Evolutionary conservation across 2,113 vertebrate species (phyloP).

Genomic region (Limnothrissa miodon): DNA sequence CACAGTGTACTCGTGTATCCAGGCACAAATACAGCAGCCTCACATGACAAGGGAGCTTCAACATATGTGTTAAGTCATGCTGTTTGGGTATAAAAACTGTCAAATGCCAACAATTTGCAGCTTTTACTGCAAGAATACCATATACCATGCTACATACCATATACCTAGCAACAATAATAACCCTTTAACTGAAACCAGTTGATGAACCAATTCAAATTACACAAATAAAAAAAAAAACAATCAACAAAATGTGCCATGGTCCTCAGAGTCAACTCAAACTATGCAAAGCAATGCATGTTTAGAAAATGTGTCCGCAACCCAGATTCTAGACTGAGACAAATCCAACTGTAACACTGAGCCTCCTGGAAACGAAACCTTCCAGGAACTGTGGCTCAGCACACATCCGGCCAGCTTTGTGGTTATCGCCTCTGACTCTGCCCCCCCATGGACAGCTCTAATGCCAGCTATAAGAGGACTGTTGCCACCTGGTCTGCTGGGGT

Average conservation of each 20-base stretch:
- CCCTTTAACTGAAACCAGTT: not conserved
- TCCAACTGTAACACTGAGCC: constrained; percentile 15
- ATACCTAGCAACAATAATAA: not conserved
- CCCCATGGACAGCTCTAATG: constrained; percentile 23
- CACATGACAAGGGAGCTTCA: too few species aligned
- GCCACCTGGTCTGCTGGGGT: constrained; percentile 45
- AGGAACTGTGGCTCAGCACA: constrained; percentile 28
- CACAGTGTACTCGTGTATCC: not conserved
- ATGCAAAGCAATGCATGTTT: not conserved
- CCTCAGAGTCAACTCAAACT: too few species aligned
- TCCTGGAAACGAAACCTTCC: constrained; percentile 31
- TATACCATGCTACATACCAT: not conserved
- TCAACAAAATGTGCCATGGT: not conserved
- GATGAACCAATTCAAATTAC: not conserved
- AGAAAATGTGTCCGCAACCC: not conserved
- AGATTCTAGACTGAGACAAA: constrained; percentile 1
- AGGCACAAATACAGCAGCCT: too few species aligned
- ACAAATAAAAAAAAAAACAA: not conserved
- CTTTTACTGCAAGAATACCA: not conserved
- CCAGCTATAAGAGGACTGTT: constrained; percentile 42
- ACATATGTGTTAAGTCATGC: not conserved
- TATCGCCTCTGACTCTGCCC: constrained; percentile 31
- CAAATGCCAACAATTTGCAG: not conserved
- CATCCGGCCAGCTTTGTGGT: constrained; percentile 9
- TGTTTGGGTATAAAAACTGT: not conserved